Percentiles rank a stretch among this genome's conserved stretches.
Evolutionary conservation across 2,113 vertebrate genomes (phyloP).

Genomic region (Dromas ardeola): DNA sequence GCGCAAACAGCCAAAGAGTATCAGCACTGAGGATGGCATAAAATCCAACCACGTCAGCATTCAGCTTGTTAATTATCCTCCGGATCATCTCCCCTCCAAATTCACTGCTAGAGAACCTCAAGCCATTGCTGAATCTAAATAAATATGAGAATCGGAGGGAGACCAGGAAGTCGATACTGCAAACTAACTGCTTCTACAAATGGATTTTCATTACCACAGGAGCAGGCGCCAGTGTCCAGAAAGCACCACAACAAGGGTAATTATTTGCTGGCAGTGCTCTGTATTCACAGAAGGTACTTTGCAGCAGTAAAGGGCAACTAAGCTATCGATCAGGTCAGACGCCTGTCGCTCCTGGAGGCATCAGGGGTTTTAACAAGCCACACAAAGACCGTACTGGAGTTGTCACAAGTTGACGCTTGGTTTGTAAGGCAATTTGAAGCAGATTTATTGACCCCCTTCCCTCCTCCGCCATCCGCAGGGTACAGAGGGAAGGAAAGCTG

Average conservation of each 20-base stretch:
- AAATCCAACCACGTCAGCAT: background rate
- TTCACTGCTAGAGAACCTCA: background rate
- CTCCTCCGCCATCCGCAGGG: background rate
- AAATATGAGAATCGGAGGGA: background rate
- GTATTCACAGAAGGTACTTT: background rate
- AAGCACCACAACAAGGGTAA: background rate
- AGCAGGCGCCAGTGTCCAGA: background rate
- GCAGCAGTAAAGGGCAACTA: background rate
- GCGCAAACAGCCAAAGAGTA: background rate
- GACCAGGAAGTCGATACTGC: background rate
- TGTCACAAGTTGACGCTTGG: background rate
- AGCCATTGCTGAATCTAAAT: background rate
- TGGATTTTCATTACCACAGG: background rate
- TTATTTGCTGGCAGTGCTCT: background rate
- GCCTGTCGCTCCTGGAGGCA: background rate
- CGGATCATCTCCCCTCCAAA: background rate
- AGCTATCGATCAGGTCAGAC: background rate
- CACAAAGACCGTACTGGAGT: background rate
- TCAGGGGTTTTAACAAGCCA: background rate
- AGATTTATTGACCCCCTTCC: slow-evolving; percentile 5
- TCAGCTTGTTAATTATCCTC: background rate
- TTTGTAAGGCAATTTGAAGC: slow-evolving; percentile 3
- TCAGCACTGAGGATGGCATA: background rate
- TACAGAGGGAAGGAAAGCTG: background rate
- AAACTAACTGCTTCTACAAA: background rate